These are phyloP conservation scores for Drosophila basisetae DNA, from an alignment of 2,888 invertebrate genomes.

Conservation along the genomic window DNA sequence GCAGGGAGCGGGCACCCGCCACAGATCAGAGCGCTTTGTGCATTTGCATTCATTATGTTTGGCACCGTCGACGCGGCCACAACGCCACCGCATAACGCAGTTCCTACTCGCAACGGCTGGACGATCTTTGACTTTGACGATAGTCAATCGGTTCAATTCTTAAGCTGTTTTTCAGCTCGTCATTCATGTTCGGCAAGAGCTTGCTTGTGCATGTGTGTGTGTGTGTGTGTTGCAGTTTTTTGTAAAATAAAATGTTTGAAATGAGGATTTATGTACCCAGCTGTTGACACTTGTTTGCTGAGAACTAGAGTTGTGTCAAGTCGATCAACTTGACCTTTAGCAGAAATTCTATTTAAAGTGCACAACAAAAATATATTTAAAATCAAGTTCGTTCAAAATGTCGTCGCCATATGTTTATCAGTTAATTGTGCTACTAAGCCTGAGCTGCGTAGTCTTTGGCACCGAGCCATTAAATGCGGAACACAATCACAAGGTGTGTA, in stretches of 20 bases:
- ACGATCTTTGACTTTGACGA: conserved; percentile 12
- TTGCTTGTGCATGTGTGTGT: conserved; percentile 10
- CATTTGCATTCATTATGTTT: conserved; percentile 81
- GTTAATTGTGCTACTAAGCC: conserved; percentile 44
- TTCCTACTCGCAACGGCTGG: conserved; percentile 13
- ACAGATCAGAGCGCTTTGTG: conserved; percentile 68
- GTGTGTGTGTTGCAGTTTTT: conserved; percentile 50
- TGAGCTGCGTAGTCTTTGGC: conserved; percentile 38
- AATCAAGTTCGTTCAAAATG: conserved; percentile 40
- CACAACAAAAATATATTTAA: conserved; percentile 10
- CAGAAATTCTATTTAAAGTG: conserved; percentile 43
- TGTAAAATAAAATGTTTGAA: conserved; percentile 57
- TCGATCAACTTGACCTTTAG: conserved; percentile 74
- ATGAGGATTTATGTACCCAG: conserved; percentile 74
- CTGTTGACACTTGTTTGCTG: conserved; percentile 63
- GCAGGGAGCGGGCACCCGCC: conserved; percentile 55
- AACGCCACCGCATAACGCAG: conserved; percentile 60
- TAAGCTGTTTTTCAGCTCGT: conserved; percentile 51
- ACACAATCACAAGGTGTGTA: conserved; percentile 72
- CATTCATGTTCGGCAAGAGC: conserved; percentile 34
- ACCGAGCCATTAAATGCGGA: conserved; percentile 51
- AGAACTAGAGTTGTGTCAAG: conserved; percentile 47
- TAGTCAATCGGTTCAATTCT: conserved; percentile 42
- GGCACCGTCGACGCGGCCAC: conserved; percentile 76
- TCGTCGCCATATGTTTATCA: conserved; percentile 40